phyloP scores from a whole-genome alignment of 2,113 vertebrate species.

The Sciurus niger region DNA sequence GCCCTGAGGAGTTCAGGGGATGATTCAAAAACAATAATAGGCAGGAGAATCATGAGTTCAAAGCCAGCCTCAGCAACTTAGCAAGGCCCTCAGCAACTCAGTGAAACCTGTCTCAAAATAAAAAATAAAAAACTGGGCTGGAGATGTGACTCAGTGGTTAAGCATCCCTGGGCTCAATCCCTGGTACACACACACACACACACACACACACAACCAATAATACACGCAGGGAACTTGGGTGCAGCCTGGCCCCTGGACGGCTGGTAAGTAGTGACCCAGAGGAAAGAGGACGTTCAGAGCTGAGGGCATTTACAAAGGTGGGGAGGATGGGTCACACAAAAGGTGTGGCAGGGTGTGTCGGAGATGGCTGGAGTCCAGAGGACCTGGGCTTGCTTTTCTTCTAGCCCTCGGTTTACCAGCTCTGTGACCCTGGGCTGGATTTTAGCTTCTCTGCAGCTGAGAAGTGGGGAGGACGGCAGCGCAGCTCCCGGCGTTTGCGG shows the following conservation, averaged over 20 bases:
- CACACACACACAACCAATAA: background rate
- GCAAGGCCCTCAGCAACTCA: too few species aligned
- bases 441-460: background rate
- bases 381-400: background rate
- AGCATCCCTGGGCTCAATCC: too few species aligned
- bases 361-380: background rate
- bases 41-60: too few species aligned
- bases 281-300: background rate
- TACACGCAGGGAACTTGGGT: too few species aligned
- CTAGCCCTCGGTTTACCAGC: too few species aligned
- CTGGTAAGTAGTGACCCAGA: too few species aligned
- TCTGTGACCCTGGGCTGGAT: background rate
- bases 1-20: background rate
- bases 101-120: too few species aligned
- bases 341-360: background rate
- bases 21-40: background rate
- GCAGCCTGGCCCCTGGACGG: background rate
- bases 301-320: background rate
- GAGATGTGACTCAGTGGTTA: too few species aligned
- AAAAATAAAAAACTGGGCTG: too few species aligned
- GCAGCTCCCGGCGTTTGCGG: too few species aligned
- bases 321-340: background rate
- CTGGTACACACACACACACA: background rate
- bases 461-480: too few species aligned
- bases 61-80: too few species aligned